Evolutionary conservation across 2,888 invertebrate genomes (phyloP).

Genomic region (Eupithecia tripunctaria): DNA sequence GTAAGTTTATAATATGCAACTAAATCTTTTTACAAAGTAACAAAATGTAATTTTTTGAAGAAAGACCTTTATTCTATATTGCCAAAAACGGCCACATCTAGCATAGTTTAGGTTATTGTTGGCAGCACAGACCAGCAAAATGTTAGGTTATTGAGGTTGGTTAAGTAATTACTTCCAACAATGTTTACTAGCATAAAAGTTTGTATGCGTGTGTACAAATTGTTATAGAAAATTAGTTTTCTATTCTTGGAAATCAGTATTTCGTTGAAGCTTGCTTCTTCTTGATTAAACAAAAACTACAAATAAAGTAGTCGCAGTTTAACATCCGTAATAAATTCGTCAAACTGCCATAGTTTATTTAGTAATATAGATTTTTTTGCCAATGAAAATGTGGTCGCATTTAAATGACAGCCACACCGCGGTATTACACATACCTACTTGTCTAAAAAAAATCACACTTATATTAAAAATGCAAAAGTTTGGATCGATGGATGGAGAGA

Average conservation of each 20-base stretch:
- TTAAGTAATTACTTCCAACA: slow-evolving; percentile 49
- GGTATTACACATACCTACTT: too few relatives aligned
- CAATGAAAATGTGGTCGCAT: neutral
- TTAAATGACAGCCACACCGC: neutral
- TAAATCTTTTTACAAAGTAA: neutral
- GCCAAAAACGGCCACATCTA: slow-evolving; percentile 5
- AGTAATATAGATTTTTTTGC: neutral
- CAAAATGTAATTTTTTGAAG: neutral
- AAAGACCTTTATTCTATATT: neutral
- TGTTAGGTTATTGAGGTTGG: slow-evolving; percentile 49
- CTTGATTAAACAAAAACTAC: neutral
- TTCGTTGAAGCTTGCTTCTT: neutral
- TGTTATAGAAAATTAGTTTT: slow-evolving; percentile 25
- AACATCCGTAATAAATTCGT: too few relatives aligned
- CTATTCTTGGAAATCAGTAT: neutral
- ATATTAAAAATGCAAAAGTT: too few relatives aligned
- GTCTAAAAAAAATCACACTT: too few relatives aligned
- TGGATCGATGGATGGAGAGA: too few relatives aligned
- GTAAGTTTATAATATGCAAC: too few relatives aligned
- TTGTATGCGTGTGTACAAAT: slow-evolving; percentile 24
- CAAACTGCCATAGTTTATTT: too few relatives aligned
- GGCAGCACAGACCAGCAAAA: slow-evolving; percentile 20
- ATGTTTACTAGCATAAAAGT: slow-evolving; percentile 36
- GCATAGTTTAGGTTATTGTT: neutral
- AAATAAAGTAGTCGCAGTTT: too few relatives aligned